Conservation (phyloP, 1,140 invertebrate species). For the Drosophila tsacasi region DNA sequence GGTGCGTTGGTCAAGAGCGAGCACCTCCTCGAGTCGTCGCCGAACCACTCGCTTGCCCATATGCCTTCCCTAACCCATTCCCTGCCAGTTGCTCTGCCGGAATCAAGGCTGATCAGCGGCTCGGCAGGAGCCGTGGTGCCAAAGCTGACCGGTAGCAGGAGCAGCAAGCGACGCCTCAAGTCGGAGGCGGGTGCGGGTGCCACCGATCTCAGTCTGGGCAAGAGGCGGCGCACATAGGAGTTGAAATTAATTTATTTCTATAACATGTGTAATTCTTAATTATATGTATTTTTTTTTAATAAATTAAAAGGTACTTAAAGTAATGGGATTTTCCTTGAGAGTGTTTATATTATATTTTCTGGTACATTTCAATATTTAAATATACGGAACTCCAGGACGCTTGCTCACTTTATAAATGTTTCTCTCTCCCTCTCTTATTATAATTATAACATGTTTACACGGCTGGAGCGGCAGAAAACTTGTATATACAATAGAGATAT, state of each 20-base stretch:
- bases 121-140: neutral
- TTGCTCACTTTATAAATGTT: too few relatives aligned
- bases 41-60: conserved; percentile 2
- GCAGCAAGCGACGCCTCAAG: conserved; percentile 41
- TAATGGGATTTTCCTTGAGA: too few relatives aligned
- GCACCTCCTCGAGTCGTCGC: conserved; percentile 13
- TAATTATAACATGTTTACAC: too few relatives aligned
- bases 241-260: neutral
- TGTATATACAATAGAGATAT: too few relatives aligned
- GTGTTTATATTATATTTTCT: too few relatives aligned
- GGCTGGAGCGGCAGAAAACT: too few relatives aligned
- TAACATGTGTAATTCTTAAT: neutral
- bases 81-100: conserved; percentile 1
- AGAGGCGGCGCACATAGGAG: conserved; percentile 35
- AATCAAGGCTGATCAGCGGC: conserved; percentile 1
- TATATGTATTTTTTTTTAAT: conserved; percentile 5
- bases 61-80: neutral
- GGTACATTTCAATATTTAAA: too few relatives aligned
- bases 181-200: conserved; percentile 21
- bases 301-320: neutral
- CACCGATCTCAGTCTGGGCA: conserved; percentile 41
- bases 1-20: conserved; percentile 55
- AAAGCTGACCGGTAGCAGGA: neutral
- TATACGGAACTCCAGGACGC: too few relatives aligned
- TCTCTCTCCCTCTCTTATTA: too few relatives aligned